Evolutionary conservation across 2,113 vertebrate genomes (phyloP), one percentile per base, ranked within the genome.

Genomic region (Chaetops frenatus): DNA sequence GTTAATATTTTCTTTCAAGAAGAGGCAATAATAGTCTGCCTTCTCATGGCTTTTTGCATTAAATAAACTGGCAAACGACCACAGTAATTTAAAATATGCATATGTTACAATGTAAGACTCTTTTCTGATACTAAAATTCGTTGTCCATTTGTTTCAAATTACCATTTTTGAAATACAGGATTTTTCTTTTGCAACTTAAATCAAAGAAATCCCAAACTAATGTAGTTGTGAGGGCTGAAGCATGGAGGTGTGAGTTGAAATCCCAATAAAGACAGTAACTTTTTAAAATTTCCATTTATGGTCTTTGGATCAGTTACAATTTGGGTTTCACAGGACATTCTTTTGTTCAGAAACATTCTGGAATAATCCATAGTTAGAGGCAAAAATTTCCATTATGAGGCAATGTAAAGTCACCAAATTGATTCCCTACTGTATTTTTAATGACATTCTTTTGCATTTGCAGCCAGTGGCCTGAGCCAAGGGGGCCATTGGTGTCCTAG

Each of bases 391-490:
- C 73, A 89, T 84, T 96, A 84, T 31, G 81, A 89, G 85, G 35
- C 27, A 70, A 71, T 62, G 38, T 76, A 64, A 92, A 94, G 40
- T 44, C 57, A 91, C 44, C 44, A 81, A 74, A 89, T 60, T 91
- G 51, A 91, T 95, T 96, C 94, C 84, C 51, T 91, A 58, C 33
- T 94, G 77, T 95, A 92, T 89, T 95, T 96, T 95, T 95, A 95
- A 83, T 80, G 50, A 81, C 45, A 82, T 23, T 33, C 27, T 82
- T 88, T 88, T 80, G 50, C 57, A 76, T 79, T 44, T 81, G n/a
- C 44, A 94, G 79, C 40, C 79, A 56, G 70, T 79, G 91, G 21
- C n/a, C 57, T 82, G 57, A 95, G 56, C 44, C 53, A 51, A 27
- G 47, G 79, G n/a, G 56, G 54, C 58, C 54, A 53, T 45, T 84